These are phyloP conservation scores for Phrynocephalus versicolor DNA, from an alignment of 2,113 vertebrate species.

Conservation along the genomic window DNA sequence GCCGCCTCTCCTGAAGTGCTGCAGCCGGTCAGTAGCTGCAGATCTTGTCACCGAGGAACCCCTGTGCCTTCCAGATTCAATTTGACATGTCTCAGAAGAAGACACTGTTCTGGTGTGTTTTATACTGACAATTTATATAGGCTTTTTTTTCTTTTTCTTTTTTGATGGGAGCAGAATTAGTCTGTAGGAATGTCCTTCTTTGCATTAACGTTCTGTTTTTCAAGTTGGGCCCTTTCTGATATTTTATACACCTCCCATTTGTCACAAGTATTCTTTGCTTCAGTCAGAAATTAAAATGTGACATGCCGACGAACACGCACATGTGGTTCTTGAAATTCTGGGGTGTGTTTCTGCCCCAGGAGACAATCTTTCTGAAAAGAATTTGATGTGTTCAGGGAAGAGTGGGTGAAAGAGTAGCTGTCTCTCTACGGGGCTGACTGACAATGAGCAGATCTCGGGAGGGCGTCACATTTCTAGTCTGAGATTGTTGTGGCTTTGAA, in stretches of 20 bases:
- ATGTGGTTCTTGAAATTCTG: neutral
- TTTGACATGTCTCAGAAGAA: slow-evolving; percentile 20
- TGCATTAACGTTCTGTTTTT: slow-evolving; percentile 19
- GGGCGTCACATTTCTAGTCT: neutral
- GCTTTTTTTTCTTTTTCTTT: no score
- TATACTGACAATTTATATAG: neutral
- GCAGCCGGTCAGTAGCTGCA: neutral
- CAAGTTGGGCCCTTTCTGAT: neutral
- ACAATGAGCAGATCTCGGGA: neutral
- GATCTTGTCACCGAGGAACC: slow-evolving; percentile 42
- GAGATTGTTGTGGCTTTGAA: neutral
- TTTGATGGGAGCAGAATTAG: slow-evolving; percentile 31
- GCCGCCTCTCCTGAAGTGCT: neutral
- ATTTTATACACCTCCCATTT: neutral
- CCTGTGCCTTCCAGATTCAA: slow-evolving; percentile 40
- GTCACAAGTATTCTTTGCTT: neutral
- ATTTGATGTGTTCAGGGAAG: neutral
- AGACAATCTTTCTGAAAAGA: neutral
- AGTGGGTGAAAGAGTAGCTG: neutral
- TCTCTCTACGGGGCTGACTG: neutral
- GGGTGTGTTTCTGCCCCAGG: no score
- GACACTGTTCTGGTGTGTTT: neutral
- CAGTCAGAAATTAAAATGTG: slow-evolving; percentile 9
- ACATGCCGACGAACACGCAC: neutral
- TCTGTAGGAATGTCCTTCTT: slow-evolving; percentile 60